A percentile compares a stretch with the other conserved stretches of the same genome.
These are phyloP conservation scores for Pseudomyrmex gracilis DNA, from an alignment of 1,140 invertebrate genomes.

Conservation along the genomic window DNA sequence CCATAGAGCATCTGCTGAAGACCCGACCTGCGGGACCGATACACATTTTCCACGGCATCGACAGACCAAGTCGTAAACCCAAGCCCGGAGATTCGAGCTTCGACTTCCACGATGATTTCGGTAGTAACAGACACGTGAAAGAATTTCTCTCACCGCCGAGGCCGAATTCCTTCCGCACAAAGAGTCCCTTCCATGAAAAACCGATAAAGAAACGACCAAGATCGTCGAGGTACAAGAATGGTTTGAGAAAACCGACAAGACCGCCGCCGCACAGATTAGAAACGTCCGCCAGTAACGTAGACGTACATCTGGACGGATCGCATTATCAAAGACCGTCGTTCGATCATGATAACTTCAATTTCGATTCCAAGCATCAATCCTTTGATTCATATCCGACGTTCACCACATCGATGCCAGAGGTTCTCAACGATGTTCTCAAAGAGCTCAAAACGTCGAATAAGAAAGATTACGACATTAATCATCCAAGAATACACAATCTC, in stretches of 20 bases:
- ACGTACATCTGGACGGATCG: slow-evolving; percentile 1
- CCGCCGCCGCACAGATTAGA: slow-evolving; percentile 70
- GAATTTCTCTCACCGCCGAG: slow-evolving; percentile 82
- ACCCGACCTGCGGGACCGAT: slow-evolving; percentile 62
- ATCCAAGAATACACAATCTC: slow-evolving; percentile 81
- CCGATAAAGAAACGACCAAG: slow-evolving; percentile 75
- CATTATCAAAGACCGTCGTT: background rate
- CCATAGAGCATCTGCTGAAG: slow-evolving; percentile 80
- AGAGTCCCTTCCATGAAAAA: slow-evolving; percentile 80
- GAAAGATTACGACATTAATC: slow-evolving; percentile 73
- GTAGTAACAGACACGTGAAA: slow-evolving; percentile 67
- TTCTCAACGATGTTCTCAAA: slow-evolving; percentile 9
- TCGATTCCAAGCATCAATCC: slow-evolving; percentile 59
- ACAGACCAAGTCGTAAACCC: slow-evolving; percentile 40
- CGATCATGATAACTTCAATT: background rate
- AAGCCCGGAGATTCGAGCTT: slow-evolving; percentile 48
- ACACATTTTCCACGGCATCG: slow-evolving; percentile 63
- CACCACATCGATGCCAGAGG: slow-evolving; percentile 69
- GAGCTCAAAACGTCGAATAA: slow-evolving; percentile 59
- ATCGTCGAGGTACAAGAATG: slow-evolving; percentile 62
- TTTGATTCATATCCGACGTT: slow-evolving; percentile 74
- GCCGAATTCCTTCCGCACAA: slow-evolving; percentile 75
- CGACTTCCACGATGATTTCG: slow-evolving; percentile 61
- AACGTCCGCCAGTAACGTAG: slow-evolving; percentile 60
- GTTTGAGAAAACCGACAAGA: slow-evolving; percentile 59